Base-by-base conservation (phyloP, 2,888 invertebrate genomes). In the Hyppa rectilinea region DNA sequence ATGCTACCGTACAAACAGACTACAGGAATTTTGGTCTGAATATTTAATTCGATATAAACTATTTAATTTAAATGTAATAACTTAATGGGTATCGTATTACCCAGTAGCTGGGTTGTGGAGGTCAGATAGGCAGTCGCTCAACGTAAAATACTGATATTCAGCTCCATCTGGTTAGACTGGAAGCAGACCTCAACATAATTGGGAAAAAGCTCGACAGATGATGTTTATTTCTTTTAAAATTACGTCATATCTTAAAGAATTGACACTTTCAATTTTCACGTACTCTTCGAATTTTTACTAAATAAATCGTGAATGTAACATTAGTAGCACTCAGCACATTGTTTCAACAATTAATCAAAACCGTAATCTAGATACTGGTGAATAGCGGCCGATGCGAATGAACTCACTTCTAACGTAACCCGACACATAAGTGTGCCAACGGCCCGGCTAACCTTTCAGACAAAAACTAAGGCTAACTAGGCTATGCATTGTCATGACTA, bases 381-480 rank as follows among this genome's bases (percentile, higher is more conserved):
- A 93, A 93, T 91, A 93, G 92, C 89, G 90, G 89, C 83, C 91
- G 91, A 91, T 90, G 95, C 95, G 93, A 95, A 95, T 93, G 95
- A 95, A 95, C 95, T 94, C 92, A 87, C 71, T 89, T 93, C 92
- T 92, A 93, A 93, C 95, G 93, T 93, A 94, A 94, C 90, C 92
- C 89, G 92, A 92, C 88, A 90, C 90, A 89, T 76, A 94, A 93
- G 86, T 94, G 88, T 95, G 95, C 92, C 95, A 89, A 93, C 90
- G 94, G 91, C 94, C 94, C 85, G 89, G 78, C 91, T 93, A 92
- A 94, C 95, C 95, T 93, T 87, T 92, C 87, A 87, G 85, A 94
- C 92, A 92, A 93, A 93, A 92, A 88, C 84, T 85, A 87, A 85
- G 82, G 83, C 85, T 87, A 90, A 89, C 85, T 89, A 83, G 90